These are phyloP conservation scores for Pseudochaenichthys georgianus DNA, from an alignment of 2,797 vertebrate genomes.

Conservation along the genomic window DNA sequence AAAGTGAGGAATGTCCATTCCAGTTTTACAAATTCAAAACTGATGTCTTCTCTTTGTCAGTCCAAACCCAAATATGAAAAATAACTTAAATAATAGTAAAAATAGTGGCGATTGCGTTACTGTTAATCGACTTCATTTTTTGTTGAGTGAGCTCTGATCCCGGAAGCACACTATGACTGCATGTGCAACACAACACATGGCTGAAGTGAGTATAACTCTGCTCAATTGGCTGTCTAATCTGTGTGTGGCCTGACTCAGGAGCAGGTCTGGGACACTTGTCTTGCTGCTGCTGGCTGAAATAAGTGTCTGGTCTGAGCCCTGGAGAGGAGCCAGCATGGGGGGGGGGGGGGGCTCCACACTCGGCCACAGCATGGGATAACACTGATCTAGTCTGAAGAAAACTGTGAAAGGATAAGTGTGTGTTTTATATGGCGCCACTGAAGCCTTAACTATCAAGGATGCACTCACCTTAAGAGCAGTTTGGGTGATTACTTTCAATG, in stretches of 20 bases:
- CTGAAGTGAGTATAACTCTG: background rate
- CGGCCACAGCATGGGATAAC: constrained; percentile 36
- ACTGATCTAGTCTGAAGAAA: constrained; percentile 11
- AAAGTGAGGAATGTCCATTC: too few relatives aligned
- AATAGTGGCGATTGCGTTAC: too few relatives aligned
- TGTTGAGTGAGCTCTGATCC: background rate
- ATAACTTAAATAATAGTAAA: too few relatives aligned
- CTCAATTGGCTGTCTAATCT: constrained; percentile 41
- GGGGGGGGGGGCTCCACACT: constrained; percentile 23
- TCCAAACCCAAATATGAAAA: too few relatives aligned
- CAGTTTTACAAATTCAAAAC: too few relatives aligned
- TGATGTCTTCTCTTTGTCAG: too few relatives aligned
- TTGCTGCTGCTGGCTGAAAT: constrained; percentile 27
- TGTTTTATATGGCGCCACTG: background rate
- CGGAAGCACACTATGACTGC: background rate
- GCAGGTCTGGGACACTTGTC: constrained; percentile 2
- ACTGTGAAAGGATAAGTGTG: background rate
- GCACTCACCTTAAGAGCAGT: background rate
- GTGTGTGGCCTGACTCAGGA: constrained; percentile 23
- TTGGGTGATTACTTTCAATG: background rate
- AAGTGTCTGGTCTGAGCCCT: constrained; percentile 24
- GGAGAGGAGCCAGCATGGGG: constrained; percentile 49
- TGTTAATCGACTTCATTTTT: too few relatives aligned
- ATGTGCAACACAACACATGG: background rate
- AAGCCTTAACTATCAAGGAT: background rate